Evolutionary conservation across 2,113 vertebrate species (phyloP), one percentile per base, ranked within the genome.

Genomic region (Poeciliopsis retropinna): DNA sequence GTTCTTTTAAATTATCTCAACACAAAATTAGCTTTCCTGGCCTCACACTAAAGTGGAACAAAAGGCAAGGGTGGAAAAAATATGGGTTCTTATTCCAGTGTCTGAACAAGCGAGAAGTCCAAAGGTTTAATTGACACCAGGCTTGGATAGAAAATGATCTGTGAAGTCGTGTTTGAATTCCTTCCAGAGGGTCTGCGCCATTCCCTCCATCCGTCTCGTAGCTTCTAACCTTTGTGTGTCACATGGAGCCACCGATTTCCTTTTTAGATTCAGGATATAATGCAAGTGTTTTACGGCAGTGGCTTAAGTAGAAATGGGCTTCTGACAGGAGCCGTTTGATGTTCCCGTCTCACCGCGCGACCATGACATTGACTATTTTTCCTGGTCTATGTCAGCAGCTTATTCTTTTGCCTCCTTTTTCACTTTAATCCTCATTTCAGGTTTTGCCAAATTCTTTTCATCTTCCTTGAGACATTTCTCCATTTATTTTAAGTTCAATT

Each of bases 321-420:
- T 74, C 39, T 27, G 74, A 68, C 64, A 0, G 32, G 67, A 1
- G 37, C 69, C 31, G 83, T 85, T 75, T 82, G 72, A 85, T 73
- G 73, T 73, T 73, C 62, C 22, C 70, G n/a, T 71, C 63, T 78
- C 39, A 2, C 3, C 75, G 51, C 30, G 57, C 60, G n/a, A 37
- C 13, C 69, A 14, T 69, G 60, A 65, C 44, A 28, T n/a, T 14
- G 0, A 70, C 70, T 31, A 19, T 47, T 47, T 47, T 10, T 8
- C n/a, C 25, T 11, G 47, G 29, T 29, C 27, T 57, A 28, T 30
- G 15, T 34, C 32, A 19, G 27, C 41, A 22, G 11, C 27, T 39
- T 41, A 63, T 67, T 69, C 72, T 64, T 37, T 37, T 12, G 10
- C 2, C 8, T 34, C 15, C 37, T 0, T 63, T 27, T 51, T 63